Evolutionary conservation across 2,797 vertebrate genomes (phyloP).

Genomic region (Scyliorhinus canicula): DNA sequence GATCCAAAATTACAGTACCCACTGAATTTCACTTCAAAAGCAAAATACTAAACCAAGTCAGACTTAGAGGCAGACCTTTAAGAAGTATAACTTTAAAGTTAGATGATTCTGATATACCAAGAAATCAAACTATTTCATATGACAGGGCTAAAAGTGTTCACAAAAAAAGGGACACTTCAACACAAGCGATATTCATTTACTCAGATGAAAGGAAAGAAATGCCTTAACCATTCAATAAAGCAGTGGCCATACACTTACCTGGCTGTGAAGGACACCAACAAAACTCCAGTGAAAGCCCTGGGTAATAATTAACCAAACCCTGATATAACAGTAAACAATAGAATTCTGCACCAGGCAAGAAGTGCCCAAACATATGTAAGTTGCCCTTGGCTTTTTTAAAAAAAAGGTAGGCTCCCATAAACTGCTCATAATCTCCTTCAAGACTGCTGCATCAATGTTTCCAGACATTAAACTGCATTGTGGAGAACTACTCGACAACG

Average conservation of each 20-base stretch:
- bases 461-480: not conserved
- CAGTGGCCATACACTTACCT: not conserved
- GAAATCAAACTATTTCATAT: not conserved
- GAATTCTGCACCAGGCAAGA: not conserved
- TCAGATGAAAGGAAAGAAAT: not conserved
- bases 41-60: not conserved
- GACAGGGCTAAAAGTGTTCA: not conserved
- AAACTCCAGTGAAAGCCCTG: not conserved
- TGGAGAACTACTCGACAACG: too few relatives aligned
- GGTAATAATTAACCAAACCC: not conserved
- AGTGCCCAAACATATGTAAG: not conserved
- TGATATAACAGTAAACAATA: not conserved
- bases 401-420: not conserved
- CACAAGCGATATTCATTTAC: not conserved
- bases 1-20: not conserved
- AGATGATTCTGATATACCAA: not conserved
- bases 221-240: not conserved
- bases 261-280: not conserved
- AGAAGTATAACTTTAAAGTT: not conserved
- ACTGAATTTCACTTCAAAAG: not conserved
- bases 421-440: not conserved
- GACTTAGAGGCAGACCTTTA: not conserved
- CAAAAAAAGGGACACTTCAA: not conserved
- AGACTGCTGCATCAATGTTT: not conserved
- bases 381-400: not conserved